Base-by-base conservation (phyloP, 2,797 vertebrate species). In the Cossypha polioptera region DNA sequence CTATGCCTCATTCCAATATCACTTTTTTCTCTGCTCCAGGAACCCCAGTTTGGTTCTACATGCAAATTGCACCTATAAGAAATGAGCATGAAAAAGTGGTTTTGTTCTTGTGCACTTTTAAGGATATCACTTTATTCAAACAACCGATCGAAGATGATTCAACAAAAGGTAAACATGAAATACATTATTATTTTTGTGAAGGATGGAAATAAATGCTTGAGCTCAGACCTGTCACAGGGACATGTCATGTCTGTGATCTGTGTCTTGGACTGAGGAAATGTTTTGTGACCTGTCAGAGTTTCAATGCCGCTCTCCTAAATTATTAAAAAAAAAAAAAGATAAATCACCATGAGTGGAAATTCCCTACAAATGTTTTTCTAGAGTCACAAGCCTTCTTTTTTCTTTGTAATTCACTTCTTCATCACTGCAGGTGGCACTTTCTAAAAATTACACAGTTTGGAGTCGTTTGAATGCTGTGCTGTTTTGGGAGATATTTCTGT, bases 81-180 rank as follows among this genome's bases (percentile, higher is more conserved):
- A 99, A 99, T 71, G 99, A 99, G 92, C 99, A 99, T 18, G 99
- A 99, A 97, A 99, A 99, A 95, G 99, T 99, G 96, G 99, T 99
- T 95, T 98, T 99, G 95, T 99, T 99, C 97, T 97, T 99, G 93
- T 99, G 99, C 97, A 99, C 99, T 20, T 99, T 99, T 94, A 99
- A 99, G 96, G 99, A 99, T 97, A 99, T 99, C 96, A 99, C 99
- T 1, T 98, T 99, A 71, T 99, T 99, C 98, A 99, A 99, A 86
- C 99, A 99, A 96, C 99, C 99, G 0, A 99, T 99, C 47, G 99
- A 99, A 91, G 99, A 99, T 94, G 99, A 99, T 78, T 98, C 98
- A 88, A 99, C 98, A 26, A 99, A 98, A 98, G 99, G 99, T 99
- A 98, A 98, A 95, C 80, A 91, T 57, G 17, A 79, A 83, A 91